These are phyloP conservation scores for Dasypogon diadema DNA, from an alignment of 2,888 invertebrate species.

Conservation along the genomic window DNA sequence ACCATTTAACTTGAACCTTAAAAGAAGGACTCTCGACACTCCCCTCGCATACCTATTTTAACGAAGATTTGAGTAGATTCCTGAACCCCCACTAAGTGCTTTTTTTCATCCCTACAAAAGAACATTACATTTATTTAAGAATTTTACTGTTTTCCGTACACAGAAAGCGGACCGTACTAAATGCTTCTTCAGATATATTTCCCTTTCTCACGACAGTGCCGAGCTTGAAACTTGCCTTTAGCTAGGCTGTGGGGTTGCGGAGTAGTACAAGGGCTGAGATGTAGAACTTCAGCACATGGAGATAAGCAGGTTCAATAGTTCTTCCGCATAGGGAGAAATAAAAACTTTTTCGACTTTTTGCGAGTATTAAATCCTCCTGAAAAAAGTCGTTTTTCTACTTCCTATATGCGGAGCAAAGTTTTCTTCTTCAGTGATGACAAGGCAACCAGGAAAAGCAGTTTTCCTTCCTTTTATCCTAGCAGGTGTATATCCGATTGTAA, in stretches of 20 bases:
- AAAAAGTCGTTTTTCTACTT: conserved; percentile 29
- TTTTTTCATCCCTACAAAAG: conserved; percentile 29
- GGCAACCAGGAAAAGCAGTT: conserved; percentile 46
- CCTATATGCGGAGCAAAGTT: not conserved
- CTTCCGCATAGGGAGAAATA: conserved; percentile 46
- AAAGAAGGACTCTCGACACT: not conserved
- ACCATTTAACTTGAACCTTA: conserved; percentile 26
- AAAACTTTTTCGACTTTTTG: conserved; percentile 44
- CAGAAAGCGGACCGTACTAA: conserved; percentile 40
- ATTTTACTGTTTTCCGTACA: conserved; percentile 45
- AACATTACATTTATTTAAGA: conserved; percentile 49
- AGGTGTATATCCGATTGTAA: conserved; percentile 49
- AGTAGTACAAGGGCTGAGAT: not conserved
- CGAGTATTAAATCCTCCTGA: conserved; percentile 34
- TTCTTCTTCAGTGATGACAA: conserved; percentile 37
- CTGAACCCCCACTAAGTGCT: conserved; percentile 36
- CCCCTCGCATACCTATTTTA: not conserved
- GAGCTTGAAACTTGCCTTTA: no score
- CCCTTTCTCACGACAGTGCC: not conserved
- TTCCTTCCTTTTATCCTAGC: conserved; percentile 44
- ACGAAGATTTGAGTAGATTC: conserved; percentile 22
- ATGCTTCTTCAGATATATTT: conserved; percentile 34
- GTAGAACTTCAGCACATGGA: conserved; percentile 30
- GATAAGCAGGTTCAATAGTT: conserved; percentile 49
- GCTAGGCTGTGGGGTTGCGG: not conserved